Evolutionary conservation across 2,888 invertebrate genomes (phyloP), one percentile per base, ranked within the genome.

Genomic region (Epinotia demarniana): DNA sequence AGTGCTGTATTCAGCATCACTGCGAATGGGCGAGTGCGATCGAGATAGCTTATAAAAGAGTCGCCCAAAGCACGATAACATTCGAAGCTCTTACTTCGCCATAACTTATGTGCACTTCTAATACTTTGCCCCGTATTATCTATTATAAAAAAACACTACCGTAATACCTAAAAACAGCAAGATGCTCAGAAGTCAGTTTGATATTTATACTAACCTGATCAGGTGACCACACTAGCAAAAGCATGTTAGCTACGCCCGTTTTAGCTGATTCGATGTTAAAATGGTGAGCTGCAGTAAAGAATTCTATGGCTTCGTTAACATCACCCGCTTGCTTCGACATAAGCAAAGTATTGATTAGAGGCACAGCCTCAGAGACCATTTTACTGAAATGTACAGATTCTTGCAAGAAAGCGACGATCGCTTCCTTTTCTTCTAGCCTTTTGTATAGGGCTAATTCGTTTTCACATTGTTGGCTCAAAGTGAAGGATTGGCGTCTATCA

Each of bases 251-350:
- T 76, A 98, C 95, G 1, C 97, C 98, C 53, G 91, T 84, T 80
- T 96, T 95, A 3, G 97, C 96, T 69, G 96, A 96, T 77, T 96
- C 95, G n/a, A 98, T 95, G 72, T 96, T 96, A 84, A 98, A 98
- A 79, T 97, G 95, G 83, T 96, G 96, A 0, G 97, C 97, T 0
- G 96, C 95, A 0, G 97, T 97, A 81, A 99, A 97, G 86, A 99
- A 98, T 76, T 97, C 96, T 39, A 99, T 97, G 0, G 99, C 97
- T 87, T 99, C 99, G 72, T 96, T 95, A 16, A 98, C 97, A 87
- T 99, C 99, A 0, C 97, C 95, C 5, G 96, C 95, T 77, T 95
- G 95, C 79, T 96, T 95, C 0, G 97, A 96, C 87, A 96, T 95
- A 13, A 99, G 92, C 83, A 98, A 90, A 23, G 96, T 95, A 79